Base-by-base conservation (phyloP, 30 jellyfish, hydroid and myxozoan species). In the Turritopsis rubra region DNA sequence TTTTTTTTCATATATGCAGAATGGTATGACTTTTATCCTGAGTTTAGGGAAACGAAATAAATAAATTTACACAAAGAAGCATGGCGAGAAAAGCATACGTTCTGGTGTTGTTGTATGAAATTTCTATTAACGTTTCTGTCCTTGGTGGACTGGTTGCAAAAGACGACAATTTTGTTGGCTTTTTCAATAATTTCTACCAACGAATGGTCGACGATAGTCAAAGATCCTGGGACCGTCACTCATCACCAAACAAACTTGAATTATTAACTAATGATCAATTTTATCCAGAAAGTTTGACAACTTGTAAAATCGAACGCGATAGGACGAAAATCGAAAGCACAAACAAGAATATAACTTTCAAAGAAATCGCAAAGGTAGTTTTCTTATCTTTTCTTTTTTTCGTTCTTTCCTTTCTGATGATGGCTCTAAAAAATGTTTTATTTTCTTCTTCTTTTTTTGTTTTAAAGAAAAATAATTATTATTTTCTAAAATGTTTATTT, bases 291-390 rank as follows among this genome's bases (percentile, higher is more conserved):
- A 22, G 52, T 53, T 80, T 23, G 52, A 52, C 31, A 26, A 80
- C 87, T 5, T 80, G 87, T 65, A 28, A 53, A 80, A 31, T 31
- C 19, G 26, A 28, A 60, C 18, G 21, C 54, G 54, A n/a, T 21
- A 28, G 7, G 16, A 79, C 54, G 21, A 80, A 18, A 16, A 26
- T 7, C 17, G 21, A 31, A 4, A 26, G 28, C 21, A 79, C 17
- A 7, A 65, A 21, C 1, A 24, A 22, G 21, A 60, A 60, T 21
- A 26, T 30, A 41, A 80, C 87, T 16, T 80, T 30, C 29, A 80
- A 80, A 80, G 87, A 80, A 80, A 70, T 80, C 16, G 87, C 87
- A 24, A 31, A 80, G 87, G 87, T 80, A 20, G 5, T 17, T 29
- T 77, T 7, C 8, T 16, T 0, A 3, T 3, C 60, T 41, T 41